Evolutionary conservation across 2,888 invertebrate species (phyloP), one percentile per base, ranked within the genome.

Genomic region (Andricus curvator): DNA sequence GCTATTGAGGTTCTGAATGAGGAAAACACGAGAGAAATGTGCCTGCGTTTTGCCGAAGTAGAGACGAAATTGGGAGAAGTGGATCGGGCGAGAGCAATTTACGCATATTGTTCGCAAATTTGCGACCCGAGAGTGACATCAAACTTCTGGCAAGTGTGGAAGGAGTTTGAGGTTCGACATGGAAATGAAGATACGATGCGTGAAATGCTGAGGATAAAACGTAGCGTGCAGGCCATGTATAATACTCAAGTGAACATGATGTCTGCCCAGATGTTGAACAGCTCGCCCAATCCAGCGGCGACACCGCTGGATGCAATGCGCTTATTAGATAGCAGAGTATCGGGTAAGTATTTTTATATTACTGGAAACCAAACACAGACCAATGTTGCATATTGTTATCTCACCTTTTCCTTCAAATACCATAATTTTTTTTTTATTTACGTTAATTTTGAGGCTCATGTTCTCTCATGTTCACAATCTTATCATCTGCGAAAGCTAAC

Each of bases 111-210:
- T 90, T 98, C 99, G 88, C 99, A 99, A 94, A 98, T 99, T 93
- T 99, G 99, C 93, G 99, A 99, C 94, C 99, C 99, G 2, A 95
- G 99, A 91, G 94, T 95, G 13, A 98, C 98, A 6, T 95, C 96
- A 0, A 96, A 97, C 80, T 99, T 99, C 93, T 99, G 99, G 99
- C 97, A 98, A 91, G 97, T 97, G 1, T 99, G 99, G 99, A 99
- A 99, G 92, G 99, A 99, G 90, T 99, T 99, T 94, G 99, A 99
- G 94, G 98, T 99, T 25, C 95, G 98, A 74, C 99, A 99, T 93
- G 99, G 99, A 22, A 99, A 99, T 93, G 99, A 99, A 93, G 99
- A 99, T 91, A 99, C 99, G 0, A 98, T 99, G 96, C 95, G 99
- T 68, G 99, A 99, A 94, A 99, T 99, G 99, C 94, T 99, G 87